Percentiles rank a stretch among this genome's conserved stretches.
Conservation (phyloP, 2,113 vertebrate genomes). For the Laticauda colubrina region DNA sequence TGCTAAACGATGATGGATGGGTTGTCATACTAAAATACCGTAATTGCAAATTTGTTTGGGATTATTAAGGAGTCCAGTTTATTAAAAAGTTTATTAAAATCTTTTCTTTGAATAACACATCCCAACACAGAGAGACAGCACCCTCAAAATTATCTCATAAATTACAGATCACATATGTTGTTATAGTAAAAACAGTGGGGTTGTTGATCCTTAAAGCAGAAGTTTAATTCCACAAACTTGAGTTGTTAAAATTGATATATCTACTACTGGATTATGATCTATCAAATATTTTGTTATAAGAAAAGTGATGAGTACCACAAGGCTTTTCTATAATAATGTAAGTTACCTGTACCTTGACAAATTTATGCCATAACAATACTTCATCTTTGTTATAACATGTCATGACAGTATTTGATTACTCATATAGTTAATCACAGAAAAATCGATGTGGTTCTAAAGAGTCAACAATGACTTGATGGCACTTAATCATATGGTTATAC, state of each 20-base stretch:
- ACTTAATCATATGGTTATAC: neutral
- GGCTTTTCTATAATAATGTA: neutral
- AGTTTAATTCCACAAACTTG: neutral
- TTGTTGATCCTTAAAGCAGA: neutral
- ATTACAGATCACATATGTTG: neutral
- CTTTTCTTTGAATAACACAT: neutral
- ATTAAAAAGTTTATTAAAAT: neutral
- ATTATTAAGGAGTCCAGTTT: neutral
- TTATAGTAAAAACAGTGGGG: neutral
- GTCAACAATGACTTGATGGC: neutral
- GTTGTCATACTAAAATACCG: neutral
- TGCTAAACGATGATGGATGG: no score
- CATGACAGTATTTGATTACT: neutral
- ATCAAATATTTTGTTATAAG: neutral
- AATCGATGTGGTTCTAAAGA: neutral
- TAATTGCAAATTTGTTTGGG: neutral
- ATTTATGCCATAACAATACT: neutral
- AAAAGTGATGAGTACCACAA: neutral
- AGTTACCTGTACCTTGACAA: neutral
- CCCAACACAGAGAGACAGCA: neutral
- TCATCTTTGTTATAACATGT: neutral
- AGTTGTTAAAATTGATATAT: neutral
- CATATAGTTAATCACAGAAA: neutral
- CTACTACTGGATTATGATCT: neutral
- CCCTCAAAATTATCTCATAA: neutral